Evolutionary conservation across 2,888 invertebrate genomes (phyloP).

Genomic region (Melikaiella ostensackeni): DNA sequence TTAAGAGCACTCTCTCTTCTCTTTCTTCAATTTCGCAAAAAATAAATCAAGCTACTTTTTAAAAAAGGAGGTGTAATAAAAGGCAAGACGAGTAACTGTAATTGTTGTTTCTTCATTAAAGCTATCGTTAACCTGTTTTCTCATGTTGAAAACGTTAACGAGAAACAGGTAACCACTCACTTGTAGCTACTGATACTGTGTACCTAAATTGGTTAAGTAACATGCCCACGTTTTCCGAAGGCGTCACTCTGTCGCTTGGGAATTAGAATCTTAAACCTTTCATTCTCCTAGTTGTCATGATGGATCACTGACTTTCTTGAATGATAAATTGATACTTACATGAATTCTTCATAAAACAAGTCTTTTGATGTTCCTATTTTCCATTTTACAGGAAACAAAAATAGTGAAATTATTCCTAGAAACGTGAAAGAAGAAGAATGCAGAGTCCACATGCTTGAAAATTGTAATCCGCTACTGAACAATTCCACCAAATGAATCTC

Average conservation of each 20-base stretch:
- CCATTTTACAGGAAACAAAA: no score
- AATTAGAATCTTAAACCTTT: conserved; percentile 18
- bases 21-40: not conserved
- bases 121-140: conserved; percentile 34
- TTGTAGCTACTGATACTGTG: conserved; percentile 13
- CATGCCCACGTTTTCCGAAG: conserved; percentile 32
- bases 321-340: not conserved
- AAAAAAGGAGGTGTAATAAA: not conserved
- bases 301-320: not conserved
- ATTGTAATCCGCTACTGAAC: no score
- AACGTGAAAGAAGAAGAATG: no score
- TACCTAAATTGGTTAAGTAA: conserved; percentile 35
- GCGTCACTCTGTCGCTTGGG: conserved; percentile 27
- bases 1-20: not conserved
- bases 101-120: conserved; percentile 35
- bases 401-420: no score
- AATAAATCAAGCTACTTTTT: not conserved
- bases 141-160: conserved; percentile 22
- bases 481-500: no score
- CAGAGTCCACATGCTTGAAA: no score
- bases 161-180: conserved; percentile 18
- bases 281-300: not conserved
- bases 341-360: not conserved
- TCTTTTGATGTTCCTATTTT: not conserved
- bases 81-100: conserved; percentile 16